Evolutionary conservation across 1,140 invertebrate genomes (phyloP).

Genomic region (Acromyrmex charruanus): DNA sequence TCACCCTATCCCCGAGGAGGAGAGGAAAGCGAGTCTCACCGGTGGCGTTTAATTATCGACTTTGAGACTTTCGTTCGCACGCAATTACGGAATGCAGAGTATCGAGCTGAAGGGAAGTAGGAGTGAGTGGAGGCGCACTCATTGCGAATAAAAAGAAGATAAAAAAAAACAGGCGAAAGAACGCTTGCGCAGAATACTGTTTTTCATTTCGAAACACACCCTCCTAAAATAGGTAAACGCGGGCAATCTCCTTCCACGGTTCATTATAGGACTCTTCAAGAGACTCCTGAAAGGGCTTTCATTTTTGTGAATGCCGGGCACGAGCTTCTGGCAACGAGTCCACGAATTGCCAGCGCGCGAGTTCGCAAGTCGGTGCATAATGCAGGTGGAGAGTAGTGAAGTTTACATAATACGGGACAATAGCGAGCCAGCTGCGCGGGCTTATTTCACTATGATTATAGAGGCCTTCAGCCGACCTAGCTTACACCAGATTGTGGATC

Average conservation of each 20-base stretch:
- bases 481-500: conserved; percentile 29
- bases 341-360: conserved; percentile 54
- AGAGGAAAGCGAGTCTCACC: conserved; percentile 7
- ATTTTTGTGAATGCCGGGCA: conserved; percentile 59
- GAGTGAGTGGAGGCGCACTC: conserved; percentile 3
- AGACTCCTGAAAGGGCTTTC: conserved; percentile 54
- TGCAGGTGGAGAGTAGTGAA: conserved; percentile 49
- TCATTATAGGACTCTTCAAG: conserved; percentile 54
- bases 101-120: not conserved
- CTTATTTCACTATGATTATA: conserved; percentile 60
- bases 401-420: conserved; percentile 62
- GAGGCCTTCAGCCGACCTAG: conserved; percentile 27
- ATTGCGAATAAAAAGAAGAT: not conserved
- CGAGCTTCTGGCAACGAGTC: conserved; percentile 58
- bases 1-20: conserved; percentile 2
- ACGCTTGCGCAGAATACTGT: conserved; percentile 34
- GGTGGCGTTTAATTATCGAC: conserved; percentile 57
- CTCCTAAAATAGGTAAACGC: conserved; percentile 55
- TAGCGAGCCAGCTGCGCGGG: conserved; percentile 57
- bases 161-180: not conserved
- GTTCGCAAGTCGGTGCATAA: conserved; percentile 59
- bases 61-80: conserved; percentile 48
- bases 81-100: conserved; percentile 50
- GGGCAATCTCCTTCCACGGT: conserved; percentile 42
- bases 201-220: conserved; percentile 30